Percentiles rank a stretch among this genome's conserved stretches.
These are phyloP conservation scores for Anoplopoma fimbria DNA, from an alignment of 2,113 vertebrate genomes.

Conservation along the genomic window DNA sequence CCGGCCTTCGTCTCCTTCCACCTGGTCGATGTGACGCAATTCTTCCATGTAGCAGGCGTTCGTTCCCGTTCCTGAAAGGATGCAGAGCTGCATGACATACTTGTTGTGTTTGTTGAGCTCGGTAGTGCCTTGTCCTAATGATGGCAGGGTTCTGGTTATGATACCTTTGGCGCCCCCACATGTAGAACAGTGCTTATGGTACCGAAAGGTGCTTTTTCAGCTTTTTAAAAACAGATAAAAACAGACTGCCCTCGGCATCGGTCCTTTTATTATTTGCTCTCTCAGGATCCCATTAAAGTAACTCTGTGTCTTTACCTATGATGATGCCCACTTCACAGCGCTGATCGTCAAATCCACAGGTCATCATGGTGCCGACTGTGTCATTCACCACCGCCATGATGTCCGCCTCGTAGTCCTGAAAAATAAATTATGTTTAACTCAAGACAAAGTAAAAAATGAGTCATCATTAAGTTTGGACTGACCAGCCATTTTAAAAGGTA, in stretches of 20 bases:
- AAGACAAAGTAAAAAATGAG: background rate
- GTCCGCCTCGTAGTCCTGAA: conserved; percentile 95
- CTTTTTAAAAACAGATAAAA: too few relatives aligned
- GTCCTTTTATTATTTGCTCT: background rate
- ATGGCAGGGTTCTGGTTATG: too few relatives aligned
- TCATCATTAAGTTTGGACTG: background rate
- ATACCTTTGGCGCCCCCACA: conserved; percentile 46
- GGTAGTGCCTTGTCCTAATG: rapidly evolving
- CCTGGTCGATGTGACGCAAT: conserved; percentile 93
- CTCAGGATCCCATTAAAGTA: too few relatives aligned
- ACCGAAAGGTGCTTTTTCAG: background rate
- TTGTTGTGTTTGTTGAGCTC: background rate
- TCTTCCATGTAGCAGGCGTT: conserved; percentile 99
- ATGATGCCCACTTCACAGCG: conserved; percentile 98
- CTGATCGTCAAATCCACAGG: conserved; percentile 97
- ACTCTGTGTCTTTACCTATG: conserved; percentile 89
- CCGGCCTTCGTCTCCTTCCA: conserved; percentile 96
- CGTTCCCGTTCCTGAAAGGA: conserved; percentile 91
- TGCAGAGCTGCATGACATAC: conserved; percentile 8
- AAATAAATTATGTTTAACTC: background rate
- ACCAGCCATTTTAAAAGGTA: background rate
- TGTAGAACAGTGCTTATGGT: conserved; percentile 19
- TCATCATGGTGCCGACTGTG: conserved; percentile 98
- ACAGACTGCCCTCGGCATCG: too few relatives aligned
- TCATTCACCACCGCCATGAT: conserved; percentile 98